A percentile compares a stretch with the other conserved stretches of the same genome.
phyloP scores from a whole-genome alignment of 2,888 invertebrate genomes.

The Tolmerus cingulatus region DNA sequence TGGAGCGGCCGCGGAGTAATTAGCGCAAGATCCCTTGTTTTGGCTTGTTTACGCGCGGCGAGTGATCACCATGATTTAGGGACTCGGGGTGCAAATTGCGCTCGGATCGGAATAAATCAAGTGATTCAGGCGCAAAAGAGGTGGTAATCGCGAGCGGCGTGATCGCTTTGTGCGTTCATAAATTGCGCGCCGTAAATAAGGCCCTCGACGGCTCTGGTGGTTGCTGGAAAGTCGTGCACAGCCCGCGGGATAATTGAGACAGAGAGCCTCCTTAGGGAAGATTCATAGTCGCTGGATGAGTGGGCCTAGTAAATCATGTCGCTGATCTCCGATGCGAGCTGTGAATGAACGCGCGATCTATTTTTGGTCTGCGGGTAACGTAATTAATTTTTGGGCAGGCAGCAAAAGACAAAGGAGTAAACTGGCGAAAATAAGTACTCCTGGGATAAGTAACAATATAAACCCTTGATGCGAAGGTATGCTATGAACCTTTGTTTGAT shows the following conservation, averaged over 20 bases:
- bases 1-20: constrained; percentile 29
- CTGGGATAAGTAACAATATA: no score
- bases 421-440: background rate
- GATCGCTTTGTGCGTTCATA: background rate
- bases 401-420: background rate
- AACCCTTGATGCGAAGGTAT: no score
- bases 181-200: constrained; percentile 10
- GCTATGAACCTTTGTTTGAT: no score
- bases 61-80: constrained; percentile 30
- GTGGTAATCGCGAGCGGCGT: background rate
- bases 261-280: constrained; percentile 16
- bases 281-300: constrained; percentile 27
- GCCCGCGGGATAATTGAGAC: background rate
- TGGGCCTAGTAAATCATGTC: constrained; percentile 28
- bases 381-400: background rate
- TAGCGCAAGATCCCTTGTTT: constrained; percentile 34
- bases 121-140: constrained; percentile 16
- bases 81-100: constrained; percentile 32
- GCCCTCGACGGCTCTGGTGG: constrained; percentile 1
- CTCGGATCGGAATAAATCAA: constrained; percentile 31
- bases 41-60: constrained; percentile 23
- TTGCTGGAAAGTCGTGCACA: background rate
- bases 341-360: constrained; percentile 24
- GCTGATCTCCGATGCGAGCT: constrained; percentile 10
- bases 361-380: background rate